Conservation (phyloP, 2,113 vertebrate species). For the Narcine bancroftii region DNA sequence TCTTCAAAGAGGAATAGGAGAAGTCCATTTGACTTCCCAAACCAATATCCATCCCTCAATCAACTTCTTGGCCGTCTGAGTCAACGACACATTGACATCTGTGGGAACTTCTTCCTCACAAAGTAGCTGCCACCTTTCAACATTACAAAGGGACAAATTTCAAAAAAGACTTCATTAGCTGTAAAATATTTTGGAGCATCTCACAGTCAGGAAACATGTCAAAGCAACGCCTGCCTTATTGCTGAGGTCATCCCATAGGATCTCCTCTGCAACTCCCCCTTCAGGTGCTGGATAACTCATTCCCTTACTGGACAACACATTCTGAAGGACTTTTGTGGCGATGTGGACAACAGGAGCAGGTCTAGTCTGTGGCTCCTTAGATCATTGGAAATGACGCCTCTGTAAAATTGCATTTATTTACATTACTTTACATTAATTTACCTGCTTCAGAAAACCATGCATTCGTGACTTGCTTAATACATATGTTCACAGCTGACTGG, state of each 20-base stretch:
- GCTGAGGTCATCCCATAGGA: neutral
- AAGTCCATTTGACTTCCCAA: neutral
- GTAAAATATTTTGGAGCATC: neutral
- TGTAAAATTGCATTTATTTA: conserved; percentile 7
- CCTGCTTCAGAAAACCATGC: conserved; percentile 13
- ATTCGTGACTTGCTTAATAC: conserved; percentile 22
- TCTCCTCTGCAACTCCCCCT: too few species aligned
- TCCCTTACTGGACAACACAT: neutral
- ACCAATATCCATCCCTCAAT: neutral
- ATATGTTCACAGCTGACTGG: neutral
- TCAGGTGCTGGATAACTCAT: neutral
- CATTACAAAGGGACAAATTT: neutral
- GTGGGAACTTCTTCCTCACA: neutral
- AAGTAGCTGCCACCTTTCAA: neutral
- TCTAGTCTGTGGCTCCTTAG: neutral
- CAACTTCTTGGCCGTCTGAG: neutral
- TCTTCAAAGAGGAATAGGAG: neutral
- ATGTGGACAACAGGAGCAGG: neutral
- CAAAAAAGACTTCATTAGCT: neutral
- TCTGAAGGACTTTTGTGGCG: neutral
- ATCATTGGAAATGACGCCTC: neutral
- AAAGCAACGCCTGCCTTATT: neutral
- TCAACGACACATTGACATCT: neutral
- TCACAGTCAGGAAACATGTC: neutral
- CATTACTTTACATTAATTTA: too few species aligned